Percentiles rank a stretch among this genome's conserved stretches.
Evolutionary conservation across 2,797 vertebrate species (phyloP).

Genomic region (Melanogrammus aeglefinus): DNA sequence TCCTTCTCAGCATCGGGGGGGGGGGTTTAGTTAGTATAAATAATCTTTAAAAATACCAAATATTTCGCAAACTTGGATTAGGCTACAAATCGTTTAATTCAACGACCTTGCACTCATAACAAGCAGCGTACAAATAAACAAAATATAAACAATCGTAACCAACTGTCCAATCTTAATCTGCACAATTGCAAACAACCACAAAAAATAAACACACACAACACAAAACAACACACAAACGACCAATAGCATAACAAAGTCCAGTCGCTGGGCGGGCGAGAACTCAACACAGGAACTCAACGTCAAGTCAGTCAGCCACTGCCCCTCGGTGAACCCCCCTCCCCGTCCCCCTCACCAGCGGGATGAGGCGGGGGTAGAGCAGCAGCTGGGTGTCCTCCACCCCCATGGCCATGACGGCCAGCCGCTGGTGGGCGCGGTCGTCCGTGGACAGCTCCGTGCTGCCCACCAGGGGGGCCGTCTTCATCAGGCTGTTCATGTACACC

Average conservation of each 20-base stretch:
- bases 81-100: background rate
- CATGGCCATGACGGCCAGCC: conserved; percentile 84
- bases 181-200: no score
- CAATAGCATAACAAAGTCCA: no score
- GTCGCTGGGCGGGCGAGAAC: no score
- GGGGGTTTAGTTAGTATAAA: background rate
- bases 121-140: background rate
- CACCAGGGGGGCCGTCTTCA: conserved; percentile 84
- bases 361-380: conserved; percentile 88
- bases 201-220: no score
- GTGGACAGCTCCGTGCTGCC: conserved; percentile 82
- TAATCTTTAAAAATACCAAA: background rate
- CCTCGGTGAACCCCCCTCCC: no score
- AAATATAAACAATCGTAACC: background rate
- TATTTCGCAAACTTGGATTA: background rate
- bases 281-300: no score
- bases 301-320: no score
- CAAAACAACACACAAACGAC: no score
- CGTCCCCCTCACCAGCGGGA: conserved; percentile 80
- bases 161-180: background rate
- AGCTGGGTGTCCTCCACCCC: conserved; percentile 89
- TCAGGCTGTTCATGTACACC: conserved; percentile 90
- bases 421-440: conserved; percentile 83
- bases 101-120: background rate
- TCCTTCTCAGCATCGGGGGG: no score